Evolutionary conservation across 2,113 vertebrate species (phyloP).

Genomic region (Nesogale talazaci): DNA sequence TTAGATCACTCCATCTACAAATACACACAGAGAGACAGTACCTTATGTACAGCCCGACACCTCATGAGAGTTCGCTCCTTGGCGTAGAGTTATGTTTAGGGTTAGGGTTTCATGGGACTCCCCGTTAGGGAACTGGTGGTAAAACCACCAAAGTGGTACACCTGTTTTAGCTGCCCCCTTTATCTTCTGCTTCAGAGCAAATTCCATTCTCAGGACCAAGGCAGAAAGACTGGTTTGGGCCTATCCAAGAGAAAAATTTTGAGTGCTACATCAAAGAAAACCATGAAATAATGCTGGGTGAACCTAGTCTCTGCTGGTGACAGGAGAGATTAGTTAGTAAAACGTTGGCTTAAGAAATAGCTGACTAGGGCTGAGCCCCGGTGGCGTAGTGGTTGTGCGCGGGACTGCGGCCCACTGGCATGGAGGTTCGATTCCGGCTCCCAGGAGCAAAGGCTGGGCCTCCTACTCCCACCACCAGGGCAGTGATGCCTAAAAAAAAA

Average conservation of each 20-base stretch:
- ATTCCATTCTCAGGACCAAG: background rate
- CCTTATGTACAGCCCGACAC: background rate
- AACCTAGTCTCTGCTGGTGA: background rate
- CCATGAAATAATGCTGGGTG: background rate
- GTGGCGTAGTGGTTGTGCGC: too few relatives aligned
- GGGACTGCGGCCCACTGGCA: too few relatives aligned
- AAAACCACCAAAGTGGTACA: too few relatives aligned
- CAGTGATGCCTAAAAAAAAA: too few relatives aligned
- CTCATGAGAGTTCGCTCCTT: background rate
- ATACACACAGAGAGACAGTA: too few relatives aligned
- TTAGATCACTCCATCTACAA: background rate
- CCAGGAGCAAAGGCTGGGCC: too few relatives aligned
- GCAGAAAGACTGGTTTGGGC: background rate
- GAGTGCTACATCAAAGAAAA: slow-evolving; percentile 38
- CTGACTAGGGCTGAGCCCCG: too few relatives aligned
- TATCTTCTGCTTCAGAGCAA: background rate
- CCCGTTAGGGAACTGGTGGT: background rate
- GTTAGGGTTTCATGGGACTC: background rate
- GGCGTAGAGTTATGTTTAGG: background rate
- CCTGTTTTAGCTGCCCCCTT: background rate
- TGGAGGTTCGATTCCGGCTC: too few relatives aligned
- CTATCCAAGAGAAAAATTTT: background rate
- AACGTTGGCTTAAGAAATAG: background rate
- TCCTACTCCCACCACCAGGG: too few relatives aligned
- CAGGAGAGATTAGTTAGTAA: background rate